Conservation (phyloP, 1,140 invertebrate species). For the Oreohelix idahoensis region DNA sequence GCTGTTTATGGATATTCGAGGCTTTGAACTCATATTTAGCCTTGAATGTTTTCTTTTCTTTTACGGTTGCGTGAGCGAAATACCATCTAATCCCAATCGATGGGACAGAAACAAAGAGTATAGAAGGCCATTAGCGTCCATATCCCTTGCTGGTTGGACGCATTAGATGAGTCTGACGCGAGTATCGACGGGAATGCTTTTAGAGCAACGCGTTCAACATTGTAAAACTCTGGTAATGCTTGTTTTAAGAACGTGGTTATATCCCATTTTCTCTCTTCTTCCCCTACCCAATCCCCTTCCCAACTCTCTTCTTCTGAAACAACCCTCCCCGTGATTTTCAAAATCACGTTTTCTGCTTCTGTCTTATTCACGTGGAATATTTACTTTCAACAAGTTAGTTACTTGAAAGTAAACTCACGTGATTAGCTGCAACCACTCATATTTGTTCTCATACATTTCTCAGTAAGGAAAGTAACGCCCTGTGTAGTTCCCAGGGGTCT, state of each 20-base stretch:
- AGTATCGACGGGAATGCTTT: slow-evolving; percentile 33
- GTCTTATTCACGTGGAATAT: too few relatives aligned
- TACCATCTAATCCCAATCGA: slow-evolving; percentile 17
- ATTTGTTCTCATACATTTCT: too few relatives aligned
- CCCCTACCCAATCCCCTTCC: too few relatives aligned
- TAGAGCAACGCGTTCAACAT: not conserved
- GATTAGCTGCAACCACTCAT: too few relatives aligned
- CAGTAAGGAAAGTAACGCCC: too few relatives aligned
- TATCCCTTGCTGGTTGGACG: not conserved
- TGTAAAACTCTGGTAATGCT: slow-evolving; percentile 9
- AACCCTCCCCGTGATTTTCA: too few relatives aligned
- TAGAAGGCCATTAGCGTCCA: slow-evolving; percentile 11
- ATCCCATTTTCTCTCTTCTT: too few relatives aligned
- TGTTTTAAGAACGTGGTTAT: not conserved
- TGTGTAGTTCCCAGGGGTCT: too few relatives aligned
- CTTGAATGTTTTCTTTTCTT: not conserved
- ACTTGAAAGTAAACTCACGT: too few relatives aligned
- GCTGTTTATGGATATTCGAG: not conserved
- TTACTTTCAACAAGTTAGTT: too few relatives aligned
- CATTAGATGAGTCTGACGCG: not conserved
- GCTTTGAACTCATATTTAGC: not conserved
- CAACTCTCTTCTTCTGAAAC: too few relatives aligned
- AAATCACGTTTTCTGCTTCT: too few relatives aligned
- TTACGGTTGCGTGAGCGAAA: slow-evolving; percentile 3
- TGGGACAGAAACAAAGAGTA: slow-evolving; percentile 18